phyloP scores from a whole-genome alignment of 2,888 invertebrate genomes.

The Leptothorax acervorum region DNA sequence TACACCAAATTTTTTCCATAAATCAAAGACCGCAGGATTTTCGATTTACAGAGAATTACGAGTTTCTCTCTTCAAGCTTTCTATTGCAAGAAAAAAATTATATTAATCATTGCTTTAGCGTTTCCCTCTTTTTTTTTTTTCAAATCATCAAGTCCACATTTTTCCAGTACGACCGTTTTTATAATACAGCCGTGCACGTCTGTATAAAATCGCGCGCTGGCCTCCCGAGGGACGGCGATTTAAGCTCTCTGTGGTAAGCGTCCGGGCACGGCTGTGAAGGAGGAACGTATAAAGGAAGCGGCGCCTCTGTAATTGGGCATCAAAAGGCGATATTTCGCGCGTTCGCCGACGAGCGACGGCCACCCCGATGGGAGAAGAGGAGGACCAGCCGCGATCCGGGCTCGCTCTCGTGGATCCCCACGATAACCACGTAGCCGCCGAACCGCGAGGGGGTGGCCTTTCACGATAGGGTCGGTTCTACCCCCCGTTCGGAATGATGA shows the following conservation, averaged over 20 bases:
- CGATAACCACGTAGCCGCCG: constrained; percentile 55
- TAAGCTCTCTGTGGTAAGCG: constrained; percentile 43
- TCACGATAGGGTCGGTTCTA: constrained; percentile 61
- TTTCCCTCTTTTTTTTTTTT: neutral
- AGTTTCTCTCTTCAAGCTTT: neutral
- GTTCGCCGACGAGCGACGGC: constrained; percentile 17
- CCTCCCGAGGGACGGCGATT: constrained; percentile 38
- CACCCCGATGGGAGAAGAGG: neutral
- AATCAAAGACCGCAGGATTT: neutral
- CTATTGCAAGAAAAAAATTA: neutral
- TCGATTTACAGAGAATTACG: neutral
- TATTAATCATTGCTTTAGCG: neutral
- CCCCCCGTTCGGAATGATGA: constrained; percentile 67
- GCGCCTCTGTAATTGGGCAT: constrained; percentile 82
- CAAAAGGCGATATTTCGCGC: constrained; percentile 79
- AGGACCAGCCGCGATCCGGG: constrained; percentile 42
- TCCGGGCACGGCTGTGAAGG: constrained; percentile 34
- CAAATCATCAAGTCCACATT: neutral
- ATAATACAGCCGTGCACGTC: neutral
- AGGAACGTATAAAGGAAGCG: constrained; percentile 71
- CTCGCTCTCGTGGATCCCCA: constrained; percentile 68
- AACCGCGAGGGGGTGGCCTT: constrained; percentile 53
- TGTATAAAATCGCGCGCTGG: constrained; percentile 21
- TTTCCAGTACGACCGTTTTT: constrained; percentile 5
- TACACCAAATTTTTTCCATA: neutral